These are phyloP conservation scores for Ephestia elutella DNA, from an alignment of 1,140 invertebrate genomes.

Conservation along the genomic window DNA sequence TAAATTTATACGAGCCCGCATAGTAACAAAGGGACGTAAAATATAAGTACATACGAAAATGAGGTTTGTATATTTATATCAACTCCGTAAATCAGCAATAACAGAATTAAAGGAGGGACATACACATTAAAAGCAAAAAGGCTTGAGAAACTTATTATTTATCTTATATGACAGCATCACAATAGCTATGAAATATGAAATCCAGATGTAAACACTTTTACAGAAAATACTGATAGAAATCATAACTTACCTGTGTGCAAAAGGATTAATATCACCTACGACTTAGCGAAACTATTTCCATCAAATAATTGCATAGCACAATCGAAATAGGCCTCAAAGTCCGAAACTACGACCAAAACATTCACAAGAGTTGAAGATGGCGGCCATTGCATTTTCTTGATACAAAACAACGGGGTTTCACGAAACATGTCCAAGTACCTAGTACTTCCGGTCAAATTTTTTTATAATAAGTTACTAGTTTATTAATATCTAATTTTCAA, in stretches of 20 bases:
- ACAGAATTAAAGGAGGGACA: conserved; percentile 28
- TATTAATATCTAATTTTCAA: background rate
- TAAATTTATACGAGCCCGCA: conserved; percentile 22
- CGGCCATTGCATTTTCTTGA: conserved; percentile 74
- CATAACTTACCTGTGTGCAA: conserved; percentile 55
- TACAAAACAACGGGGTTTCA: conserved; percentile 75
- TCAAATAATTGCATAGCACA: conserved; percentile 67
- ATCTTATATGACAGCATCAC: conserved; percentile 51
- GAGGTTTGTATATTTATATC: conserved; percentile 58
- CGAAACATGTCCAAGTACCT: conserved; percentile 62
- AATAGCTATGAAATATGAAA: conserved; percentile 61
- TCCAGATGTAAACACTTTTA: conserved; percentile 73
- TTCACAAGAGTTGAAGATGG: conserved; percentile 74
- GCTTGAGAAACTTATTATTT: conserved; percentile 22
- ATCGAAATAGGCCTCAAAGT: conserved; percentile 64
- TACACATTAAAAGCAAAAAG: conserved; percentile 8
- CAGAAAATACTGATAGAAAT: conserved; percentile 51
- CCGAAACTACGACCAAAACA: conserved; percentile 74
- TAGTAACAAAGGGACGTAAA: conserved; percentile 58
- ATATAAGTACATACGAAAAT: conserved; percentile 62
- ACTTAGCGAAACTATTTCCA: conserved; percentile 60
- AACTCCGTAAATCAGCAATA: conserved; percentile 17
- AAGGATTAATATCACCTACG: conserved; percentile 48
- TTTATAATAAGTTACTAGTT: conserved; percentile 14
- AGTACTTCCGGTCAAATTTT: conserved; percentile 63